These are phyloP conservation scores for Spilarctia lutea DNA, from an alignment of 2,888 invertebrate genomes.

Conservation along the genomic window DNA sequence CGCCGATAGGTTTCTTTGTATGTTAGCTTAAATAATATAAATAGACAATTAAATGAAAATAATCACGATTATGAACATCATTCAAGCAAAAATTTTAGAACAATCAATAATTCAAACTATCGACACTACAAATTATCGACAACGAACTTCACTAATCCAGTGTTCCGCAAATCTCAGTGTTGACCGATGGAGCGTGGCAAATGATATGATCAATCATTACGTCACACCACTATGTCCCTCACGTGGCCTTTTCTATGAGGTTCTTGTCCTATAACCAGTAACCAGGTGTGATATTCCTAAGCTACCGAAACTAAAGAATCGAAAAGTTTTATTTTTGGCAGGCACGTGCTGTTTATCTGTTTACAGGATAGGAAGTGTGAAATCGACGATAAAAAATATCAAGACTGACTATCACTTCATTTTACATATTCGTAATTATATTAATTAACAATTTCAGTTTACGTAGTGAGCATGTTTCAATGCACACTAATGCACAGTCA, in stretches of 20 bases:
- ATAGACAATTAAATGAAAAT: neutral
- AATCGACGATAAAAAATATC: neutral
- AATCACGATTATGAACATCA: neutral
- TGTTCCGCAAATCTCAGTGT: constrained; percentile 75
- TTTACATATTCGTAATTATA: too few relatives aligned
- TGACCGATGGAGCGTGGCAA: constrained; percentile 82
- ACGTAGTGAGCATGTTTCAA: too few relatives aligned
- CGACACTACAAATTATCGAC: constrained; percentile 7
- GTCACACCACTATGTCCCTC: constrained; percentile 56
- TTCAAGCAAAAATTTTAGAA: neutral
- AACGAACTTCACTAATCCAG: constrained; percentile 51
- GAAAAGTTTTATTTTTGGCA: neutral
- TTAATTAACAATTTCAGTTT: too few relatives aligned
- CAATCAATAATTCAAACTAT: neutral
- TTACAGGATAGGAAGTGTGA: neutral
- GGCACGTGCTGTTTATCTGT: neutral
- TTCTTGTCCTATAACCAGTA: constrained; percentile 14
- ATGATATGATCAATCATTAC: constrained; percentile 80
- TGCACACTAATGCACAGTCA: too few relatives aligned
- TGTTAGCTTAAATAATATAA: too few relatives aligned
- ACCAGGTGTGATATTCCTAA: constrained; percentile 68
- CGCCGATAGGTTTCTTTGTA: too few relatives aligned
- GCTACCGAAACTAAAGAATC: constrained; percentile 17
- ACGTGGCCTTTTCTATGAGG: constrained; percentile 20
- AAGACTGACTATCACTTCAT: neutral